Base-by-base conservation (phyloP, 2,888 invertebrate genomes). In the Ditylenchus weischeri region DNA sequence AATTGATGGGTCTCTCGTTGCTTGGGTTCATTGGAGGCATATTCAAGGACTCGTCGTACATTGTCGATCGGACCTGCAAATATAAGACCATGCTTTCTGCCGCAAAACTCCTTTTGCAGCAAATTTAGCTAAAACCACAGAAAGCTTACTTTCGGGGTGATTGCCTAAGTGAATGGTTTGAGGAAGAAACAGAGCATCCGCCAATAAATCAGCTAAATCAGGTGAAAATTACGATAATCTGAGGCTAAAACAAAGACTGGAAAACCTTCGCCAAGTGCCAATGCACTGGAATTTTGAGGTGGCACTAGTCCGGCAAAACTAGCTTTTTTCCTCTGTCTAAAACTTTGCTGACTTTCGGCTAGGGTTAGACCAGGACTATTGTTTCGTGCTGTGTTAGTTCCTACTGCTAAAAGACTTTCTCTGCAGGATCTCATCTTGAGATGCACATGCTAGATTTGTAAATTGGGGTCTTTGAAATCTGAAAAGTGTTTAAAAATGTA, bases 51-150 rank as follows among this genome's bases (percentile, higher is more conserved):
- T 13, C 66, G 66, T 2, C 78, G 73, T 6, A 76, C 78, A 66
- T 79, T 76, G 64, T 78, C 76, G 54, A 78, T 76, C 19, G 76
- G 78, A 43, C 73, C 78, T 73, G 29, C 2, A 29, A 73, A 70
- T n/a, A 70, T 19, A 48, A 57, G 6, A 35, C 8, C 29, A 8
- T 21, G 8, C 13, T 7, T 29, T 29, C n/a, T 29, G 2, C 5
- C 29, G 29, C 29, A 29, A 29, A 29, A 29, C 5, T 4, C 5
- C 5, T 29, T 29, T 29, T 29, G 2, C 5, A 29, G 29, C 29
- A 43, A 13, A 43, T 10, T 15, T 8, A 43, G 43, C 8, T 8
- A 29, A 29, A 29, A 29, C 29, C 5, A 29, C 5, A 2, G 29
- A n/a, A 23, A 43, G 50, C 63, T 70, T 38, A 75, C 75, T 71